Base-by-base conservation (phyloP, 2,888 invertebrate species). In the Limenitis camilla region DNA sequence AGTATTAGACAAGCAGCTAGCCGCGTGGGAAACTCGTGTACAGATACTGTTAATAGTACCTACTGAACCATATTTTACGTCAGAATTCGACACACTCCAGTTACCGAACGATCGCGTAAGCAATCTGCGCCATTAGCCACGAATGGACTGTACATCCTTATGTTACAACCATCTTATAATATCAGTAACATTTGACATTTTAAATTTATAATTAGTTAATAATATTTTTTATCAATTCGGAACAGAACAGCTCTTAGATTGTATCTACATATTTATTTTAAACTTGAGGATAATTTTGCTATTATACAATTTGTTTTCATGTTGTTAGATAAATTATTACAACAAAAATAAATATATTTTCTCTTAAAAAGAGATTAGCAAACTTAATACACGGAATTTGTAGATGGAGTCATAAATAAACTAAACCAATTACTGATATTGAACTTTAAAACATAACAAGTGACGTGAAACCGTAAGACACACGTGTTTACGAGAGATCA, bases 101-200 rank as follows among this genome's bases (percentile, higher is more conserved):
- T 73, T 72, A 69, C 69, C 52, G 52, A 64, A 62, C 62, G 52
- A 56, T 65, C 71, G 67, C 67, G 67, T 67, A 72, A 71, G 68
- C 68, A 72, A 74, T 75, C 70, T 69, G 63, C 67, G 64, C 65
- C 64, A 71, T 72, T 76, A 76, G 70, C 74, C 77, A 76, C 78
- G 78, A 84, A 69, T 78, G 77, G 78, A 80, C 76, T 56, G 77
- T 80, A 71, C 70, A 81, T 83, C 82, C 78, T 79, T 81, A 75
- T 71, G 56, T 64, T 64, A 19, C 19, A 19, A 19, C 19, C 19
- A 19, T 19, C 19, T 19, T 19, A 19, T 19, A 19, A 19, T 19
- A 19, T 19, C 19, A 19, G 19, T 2, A 19, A 19, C 19, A 19
- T 19, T 19, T 19, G 19, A 19, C 19, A 19, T 19, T 19, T 19